These are phyloP conservation scores for Microplitis deprimator DNA, from an alignment of 2,888 invertebrate genomes.

Conservation along the genomic window DNA sequence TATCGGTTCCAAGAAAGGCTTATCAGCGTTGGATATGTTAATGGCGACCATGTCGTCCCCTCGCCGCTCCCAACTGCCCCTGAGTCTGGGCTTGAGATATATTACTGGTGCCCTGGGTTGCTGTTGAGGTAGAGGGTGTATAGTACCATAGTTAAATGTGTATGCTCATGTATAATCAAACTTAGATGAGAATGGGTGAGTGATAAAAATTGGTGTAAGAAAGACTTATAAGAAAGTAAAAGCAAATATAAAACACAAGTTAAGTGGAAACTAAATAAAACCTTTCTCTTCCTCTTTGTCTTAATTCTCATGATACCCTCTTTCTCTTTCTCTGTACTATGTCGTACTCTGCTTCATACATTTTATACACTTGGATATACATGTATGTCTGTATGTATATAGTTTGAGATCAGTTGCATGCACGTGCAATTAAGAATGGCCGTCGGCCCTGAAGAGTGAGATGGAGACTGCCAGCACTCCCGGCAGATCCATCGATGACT, in stretches of 20 bases:
- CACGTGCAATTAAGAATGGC: conserved; percentile 65
- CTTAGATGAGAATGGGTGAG: not conserved
- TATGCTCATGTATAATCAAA: conserved; percentile 19
- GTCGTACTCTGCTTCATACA: too few relatives aligned
- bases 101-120: conserved; percentile 59
- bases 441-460: conserved; percentile 39
- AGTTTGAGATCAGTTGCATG: conserved; percentile 55
- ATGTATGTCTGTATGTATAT: not conserved
- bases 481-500: conserved; percentile 66
- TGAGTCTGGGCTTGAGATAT: conserved; percentile 58
- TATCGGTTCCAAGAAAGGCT: conserved; percentile 70
- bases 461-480: conserved; percentile 35
- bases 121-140: conserved; percentile 16
- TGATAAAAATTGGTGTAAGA: conserved; percentile 13
- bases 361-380: not conserved
- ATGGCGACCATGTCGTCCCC: conserved; percentile 67
- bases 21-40: conserved; percentile 71
- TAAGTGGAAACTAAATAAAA: conserved; percentile 17
- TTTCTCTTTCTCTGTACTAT: too few relatives aligned
- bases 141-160: not conserved
- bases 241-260: conserved; percentile 36
- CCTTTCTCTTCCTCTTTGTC: not conserved
- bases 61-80: conserved; percentile 43
- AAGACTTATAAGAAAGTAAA: conserved; percentile 22
- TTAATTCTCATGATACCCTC: conserved; percentile 11